Evolutionary conservation across 2,113 vertebrate genomes (phyloP).

Genomic region (Notothenia rossii): DNA sequence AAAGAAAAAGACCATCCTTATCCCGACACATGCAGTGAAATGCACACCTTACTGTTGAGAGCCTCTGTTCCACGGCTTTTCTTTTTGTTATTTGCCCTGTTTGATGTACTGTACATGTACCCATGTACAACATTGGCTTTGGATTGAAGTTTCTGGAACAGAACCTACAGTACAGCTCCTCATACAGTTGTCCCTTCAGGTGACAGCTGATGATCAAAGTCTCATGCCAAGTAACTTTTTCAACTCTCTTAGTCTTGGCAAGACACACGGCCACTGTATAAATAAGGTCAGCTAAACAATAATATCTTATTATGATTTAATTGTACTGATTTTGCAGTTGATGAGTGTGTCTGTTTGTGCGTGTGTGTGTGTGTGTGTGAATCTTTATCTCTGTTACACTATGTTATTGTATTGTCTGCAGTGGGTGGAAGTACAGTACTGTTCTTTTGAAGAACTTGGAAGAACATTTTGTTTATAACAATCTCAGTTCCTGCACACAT

Average conservation of each 20-base stretch:
- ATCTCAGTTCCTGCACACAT: neutral
- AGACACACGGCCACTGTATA: neutral
- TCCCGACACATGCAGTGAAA: neutral
- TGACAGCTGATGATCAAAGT: conserved; percentile 33
- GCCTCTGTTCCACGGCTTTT: neutral
- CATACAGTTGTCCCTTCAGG: neutral
- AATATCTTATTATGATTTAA: too few relatives aligned
- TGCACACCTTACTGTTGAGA: neutral
- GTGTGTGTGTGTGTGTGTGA: neutral
- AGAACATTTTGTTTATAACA: conserved; percentile 57
- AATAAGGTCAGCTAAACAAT: neutral
- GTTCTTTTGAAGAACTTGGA: conserved; percentile 54
- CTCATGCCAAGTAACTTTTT: neutral
- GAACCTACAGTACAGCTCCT: neutral
- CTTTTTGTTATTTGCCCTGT: neutral
- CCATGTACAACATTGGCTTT: neutral
- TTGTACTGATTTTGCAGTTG: neutral
- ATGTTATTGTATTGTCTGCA: conserved; percentile 28
- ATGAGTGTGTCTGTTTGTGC: neutral
- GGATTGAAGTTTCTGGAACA: neutral
- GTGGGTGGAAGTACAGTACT: conserved; percentile 42
- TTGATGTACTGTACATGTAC: neutral
- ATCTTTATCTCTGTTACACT: neutral
- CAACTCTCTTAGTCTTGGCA: neutral
- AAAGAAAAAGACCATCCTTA: too few relatives aligned